Conservation (phyloP, 2,797 vertebrate genomes). For the Anguilla anguilla region DNA sequence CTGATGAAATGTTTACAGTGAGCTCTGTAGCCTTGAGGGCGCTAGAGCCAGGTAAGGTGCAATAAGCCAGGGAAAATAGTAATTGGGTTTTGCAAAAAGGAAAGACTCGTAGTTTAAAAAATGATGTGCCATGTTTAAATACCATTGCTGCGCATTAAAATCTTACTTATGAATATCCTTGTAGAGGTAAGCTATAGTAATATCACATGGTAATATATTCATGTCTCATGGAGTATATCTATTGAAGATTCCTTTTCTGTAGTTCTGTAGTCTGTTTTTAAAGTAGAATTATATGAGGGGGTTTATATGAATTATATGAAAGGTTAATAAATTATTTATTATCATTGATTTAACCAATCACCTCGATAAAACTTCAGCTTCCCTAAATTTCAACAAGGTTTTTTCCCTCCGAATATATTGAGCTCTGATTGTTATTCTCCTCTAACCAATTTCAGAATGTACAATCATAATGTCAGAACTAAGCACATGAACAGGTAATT, state of each 20-base stretch:
- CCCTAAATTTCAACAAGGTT: no score
- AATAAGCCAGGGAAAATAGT: slow-evolving; percentile 66
- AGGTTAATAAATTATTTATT: no score
- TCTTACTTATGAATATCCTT: neutral
- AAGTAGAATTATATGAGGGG: no score
- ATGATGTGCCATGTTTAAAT: slow-evolving; percentile 75
- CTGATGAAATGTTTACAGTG: slow-evolving; percentile 80
- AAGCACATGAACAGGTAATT: no score
- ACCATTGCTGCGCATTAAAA: slow-evolving; percentile 24
- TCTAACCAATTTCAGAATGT: no score
- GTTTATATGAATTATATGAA: no score
- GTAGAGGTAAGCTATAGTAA: slow-evolving; percentile 7
- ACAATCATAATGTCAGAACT: no score
- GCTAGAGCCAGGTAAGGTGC: slow-evolving; percentile 66
- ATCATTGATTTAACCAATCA: no score
- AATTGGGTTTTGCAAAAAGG: slow-evolving; percentile 73
- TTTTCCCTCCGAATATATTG: no score
- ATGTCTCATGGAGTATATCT: neutral
- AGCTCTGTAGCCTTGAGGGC: slow-evolving; percentile 80
- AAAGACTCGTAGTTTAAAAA: slow-evolving; percentile 74
- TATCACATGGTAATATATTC: neutral
- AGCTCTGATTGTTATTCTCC: no score
- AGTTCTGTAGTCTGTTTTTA: neutral
- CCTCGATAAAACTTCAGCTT: no score
- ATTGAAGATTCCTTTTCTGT: neutral